Base-by-base conservation (phyloP, 1,140 invertebrate genomes). In the Euglossa dilemma region DNA sequence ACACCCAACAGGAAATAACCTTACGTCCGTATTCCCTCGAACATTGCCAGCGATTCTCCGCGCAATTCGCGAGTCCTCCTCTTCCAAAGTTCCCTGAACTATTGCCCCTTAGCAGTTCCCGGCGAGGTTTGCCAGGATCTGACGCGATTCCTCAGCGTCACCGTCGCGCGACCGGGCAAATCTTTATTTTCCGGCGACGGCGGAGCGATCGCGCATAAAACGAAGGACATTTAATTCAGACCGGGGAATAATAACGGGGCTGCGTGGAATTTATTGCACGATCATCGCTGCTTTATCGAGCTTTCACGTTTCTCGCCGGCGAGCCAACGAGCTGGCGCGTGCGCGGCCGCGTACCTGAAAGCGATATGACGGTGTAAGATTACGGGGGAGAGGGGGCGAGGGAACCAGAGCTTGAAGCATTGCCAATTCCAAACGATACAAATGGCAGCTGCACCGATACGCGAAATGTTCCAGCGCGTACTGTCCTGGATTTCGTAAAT, bases 401-500 rank as follows among this genome's bases (percentile, higher is more conserved):
- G 28, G 72, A 43, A 72, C 76, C 25, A 14, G 1, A 9, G 54
- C 25, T 82, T 82, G 80, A 82, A 69, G 80, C 80, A 82, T 82
- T 82, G 80, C 80, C 80, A 82, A 86, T 87, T 84, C 87, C 83
- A 20, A 71, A 52, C 81, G 86, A 87, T 79, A 73, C 75, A 80
- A 84, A 87, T 77, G 75, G 75, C 71, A 57, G 75, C 86, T 59
- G 69, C 57, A 36, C 71, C 79, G 72, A 86, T 83, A 87, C 85
- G 80, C 61, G 82, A 63, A 80, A 87, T 73, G 86, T 78, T 84
- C 63, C 16, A 71, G 64, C 77, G 64, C 80, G 36, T 36, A 64
- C 77, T 61, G 56, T 87, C 47, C 72, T 56, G 75, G 88, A 86
- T 89, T 89, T 89, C 56, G 81, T 87, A 86, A 89, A 89, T 75